phyloP scores from a whole-genome alignment of 2,113 vertebrate species.

The Caranx melampygus region DNA sequence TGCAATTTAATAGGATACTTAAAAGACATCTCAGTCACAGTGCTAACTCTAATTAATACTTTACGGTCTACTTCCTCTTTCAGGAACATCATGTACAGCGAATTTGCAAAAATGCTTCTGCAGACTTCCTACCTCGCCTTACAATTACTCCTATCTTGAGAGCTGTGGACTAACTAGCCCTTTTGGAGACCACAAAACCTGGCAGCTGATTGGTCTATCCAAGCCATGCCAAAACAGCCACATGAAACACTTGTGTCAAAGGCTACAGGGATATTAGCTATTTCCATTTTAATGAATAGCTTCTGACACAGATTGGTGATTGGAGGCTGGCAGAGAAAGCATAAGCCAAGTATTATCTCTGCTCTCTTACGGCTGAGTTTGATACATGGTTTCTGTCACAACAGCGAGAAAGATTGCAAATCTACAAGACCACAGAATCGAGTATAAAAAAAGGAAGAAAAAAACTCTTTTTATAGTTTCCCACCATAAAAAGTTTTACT shows the following conservation, averaged over 20 bases:
- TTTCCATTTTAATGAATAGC: constrained; percentile 64
- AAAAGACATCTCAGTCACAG: constrained; percentile 68
- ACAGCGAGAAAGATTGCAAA: constrained; percentile 46
- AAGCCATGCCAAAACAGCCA: constrained; percentile 55
- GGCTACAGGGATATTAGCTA: constrained; percentile 51
- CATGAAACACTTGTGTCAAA: constrained; percentile 60
- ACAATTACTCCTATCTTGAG: constrained; percentile 25
- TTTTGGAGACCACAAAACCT: constrained; percentile 45
- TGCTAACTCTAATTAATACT: constrained; percentile 69
- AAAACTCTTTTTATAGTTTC: constrained; percentile 63
- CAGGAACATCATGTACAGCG: constrained; percentile 7
- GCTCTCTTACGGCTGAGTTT: constrained; percentile 43
- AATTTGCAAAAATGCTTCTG: neutral
- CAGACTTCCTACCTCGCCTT: neutral
- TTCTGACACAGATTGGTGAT: constrained; percentile 52
- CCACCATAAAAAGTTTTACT: constrained; percentile 60
- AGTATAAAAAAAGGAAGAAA: neutral
- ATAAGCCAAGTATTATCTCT: constrained; percentile 60
- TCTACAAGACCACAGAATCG: constrained; percentile 34
- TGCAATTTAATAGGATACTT: constrained; percentile 68
- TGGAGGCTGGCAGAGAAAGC: constrained; percentile 41
- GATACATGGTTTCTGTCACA: constrained; percentile 64
- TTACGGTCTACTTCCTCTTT: constrained; percentile 58
- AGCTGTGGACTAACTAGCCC: constrained; percentile 40
- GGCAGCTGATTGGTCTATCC: constrained; percentile 55